Percentiles rank a stretch among this genome's conserved stretches.
Conservation (phyloP, 2,797 vertebrate species). For the Gymnopithys bicolor region DNA sequence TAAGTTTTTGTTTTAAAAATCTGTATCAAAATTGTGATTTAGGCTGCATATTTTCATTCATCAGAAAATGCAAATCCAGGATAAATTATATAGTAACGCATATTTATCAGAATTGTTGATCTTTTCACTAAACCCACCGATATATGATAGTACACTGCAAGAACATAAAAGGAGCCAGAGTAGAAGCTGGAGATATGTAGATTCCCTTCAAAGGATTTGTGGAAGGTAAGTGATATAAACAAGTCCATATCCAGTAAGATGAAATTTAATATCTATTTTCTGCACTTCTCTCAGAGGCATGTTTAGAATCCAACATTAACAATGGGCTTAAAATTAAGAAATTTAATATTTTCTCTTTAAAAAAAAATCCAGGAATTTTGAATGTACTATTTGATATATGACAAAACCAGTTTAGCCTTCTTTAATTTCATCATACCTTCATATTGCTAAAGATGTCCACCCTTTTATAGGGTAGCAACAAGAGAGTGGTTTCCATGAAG, state of each 20-base stretch:
- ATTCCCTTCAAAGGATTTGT: background rate
- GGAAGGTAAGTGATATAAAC: background rate
- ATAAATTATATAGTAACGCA: background rate
- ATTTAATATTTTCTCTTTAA: background rate
- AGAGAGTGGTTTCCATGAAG: background rate
- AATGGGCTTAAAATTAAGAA: background rate
- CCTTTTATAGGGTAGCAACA: background rate
- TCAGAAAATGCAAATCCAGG: background rate
- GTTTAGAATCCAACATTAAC: background rate
- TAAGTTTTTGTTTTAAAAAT: background rate
- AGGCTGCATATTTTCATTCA: background rate
- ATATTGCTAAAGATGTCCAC: background rate
- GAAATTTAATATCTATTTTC: slow-evolving; percentile 6
- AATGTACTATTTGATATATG: background rate
- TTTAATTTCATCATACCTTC: background rate
- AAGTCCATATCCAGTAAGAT: background rate
- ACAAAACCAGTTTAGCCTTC: background rate
- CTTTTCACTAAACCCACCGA: background rate
- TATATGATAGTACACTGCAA: background rate
- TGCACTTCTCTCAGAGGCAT: background rate
- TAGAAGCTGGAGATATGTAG: background rate
- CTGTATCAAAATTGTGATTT: background rate
- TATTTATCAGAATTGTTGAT: background rate
- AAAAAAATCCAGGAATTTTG: background rate
- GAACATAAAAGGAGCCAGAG: background rate